Conservation (phyloP, 1,140 invertebrate genomes). For the Oncopeltus fasciatus region DNA sequence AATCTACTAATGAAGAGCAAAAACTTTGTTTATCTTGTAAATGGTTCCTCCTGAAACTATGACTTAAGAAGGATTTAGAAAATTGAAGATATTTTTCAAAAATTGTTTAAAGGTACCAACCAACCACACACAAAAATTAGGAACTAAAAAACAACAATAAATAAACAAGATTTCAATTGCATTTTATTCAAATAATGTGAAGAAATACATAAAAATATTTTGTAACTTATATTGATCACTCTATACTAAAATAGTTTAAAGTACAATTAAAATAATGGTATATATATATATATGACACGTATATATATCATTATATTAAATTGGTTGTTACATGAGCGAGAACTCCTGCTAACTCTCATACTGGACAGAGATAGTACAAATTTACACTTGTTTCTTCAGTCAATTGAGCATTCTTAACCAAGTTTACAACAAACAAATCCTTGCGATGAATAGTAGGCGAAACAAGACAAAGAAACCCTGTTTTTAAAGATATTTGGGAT, state of each 20-base stretch:
- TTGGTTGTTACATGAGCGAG: slow-evolving; percentile 12
- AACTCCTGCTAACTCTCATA: slow-evolving; percentile 1
- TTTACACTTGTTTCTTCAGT: slow-evolving; percentile 2
- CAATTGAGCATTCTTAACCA: slow-evolving; percentile 6
- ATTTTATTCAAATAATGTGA: slow-evolving; percentile 14
- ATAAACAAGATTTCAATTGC: background rate
- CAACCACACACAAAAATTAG: no score
- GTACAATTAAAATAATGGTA: slow-evolving; percentile 13
- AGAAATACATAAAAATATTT: slow-evolving; percentile 13
- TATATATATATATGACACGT: slow-evolving; percentile 5
- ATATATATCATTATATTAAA: slow-evolving; percentile 10
- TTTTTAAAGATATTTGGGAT: no score
- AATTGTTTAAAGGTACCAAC: no score
- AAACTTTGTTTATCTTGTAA: no score
- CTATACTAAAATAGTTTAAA: slow-evolving; percentile 13
- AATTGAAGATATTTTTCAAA: no score
- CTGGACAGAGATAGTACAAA: slow-evolving; percentile 6
- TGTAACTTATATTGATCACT: slow-evolving; percentile 11
- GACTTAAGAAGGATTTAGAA: no score
- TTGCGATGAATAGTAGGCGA: no score
- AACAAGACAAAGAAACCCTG: no score
- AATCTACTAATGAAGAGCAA: no score
- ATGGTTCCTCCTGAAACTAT: no score
- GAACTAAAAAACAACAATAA: background rate
- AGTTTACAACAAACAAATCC: background rate